Percentiles rank a stretch among this genome's conserved stretches.
Conservation (phyloP, 1,140 invertebrate genomes). For the Pogonomyrmex californicus region DNA sequence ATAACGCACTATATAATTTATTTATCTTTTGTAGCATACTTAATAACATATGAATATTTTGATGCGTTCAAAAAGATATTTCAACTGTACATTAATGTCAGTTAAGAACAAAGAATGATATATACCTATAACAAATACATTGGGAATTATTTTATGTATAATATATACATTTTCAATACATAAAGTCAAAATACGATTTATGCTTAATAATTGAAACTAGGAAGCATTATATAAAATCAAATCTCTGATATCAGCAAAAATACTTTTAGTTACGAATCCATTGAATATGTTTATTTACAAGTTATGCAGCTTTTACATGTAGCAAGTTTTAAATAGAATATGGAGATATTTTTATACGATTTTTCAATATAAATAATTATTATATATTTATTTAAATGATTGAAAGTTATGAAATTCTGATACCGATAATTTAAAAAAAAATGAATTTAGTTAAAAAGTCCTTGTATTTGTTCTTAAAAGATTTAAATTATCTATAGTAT, state of each 20-base stretch:
- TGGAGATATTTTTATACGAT: not conserved
- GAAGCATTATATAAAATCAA: constrained; percentile 23
- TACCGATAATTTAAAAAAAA: not conserved
- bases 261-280: not conserved
- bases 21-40: constrained; percentile 20
- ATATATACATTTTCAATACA: not conserved
- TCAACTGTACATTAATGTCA: constrained; percentile 50
- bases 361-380: constrained; percentile 1
- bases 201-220: constrained; percentile 22
- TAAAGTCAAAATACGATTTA: constrained; percentile 6
- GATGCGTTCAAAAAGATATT: constrained; percentile 20
- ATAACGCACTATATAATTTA: constrained; percentile 42
- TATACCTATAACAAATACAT: constrained; percentile 21
- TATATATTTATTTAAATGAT: constrained; percentile 12
- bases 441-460: not conserved
- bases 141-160: constrained; percentile 33
- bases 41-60: constrained; percentile 15
- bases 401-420: constrained; percentile 1
- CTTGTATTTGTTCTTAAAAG: constrained; percentile 24
- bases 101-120: constrained; percentile 40
- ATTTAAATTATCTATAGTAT: not conserved
- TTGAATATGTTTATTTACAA: not conserved
- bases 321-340: constrained; percentile 36
- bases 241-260: constrained; percentile 28
- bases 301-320: constrained; percentile 72